A percentile compares a stretch with the other conserved stretches of the same genome.
Evolutionary conservation across 2,888 invertebrate species (phyloP).

Genomic region (Margaritifera margaritifera): DNA sequence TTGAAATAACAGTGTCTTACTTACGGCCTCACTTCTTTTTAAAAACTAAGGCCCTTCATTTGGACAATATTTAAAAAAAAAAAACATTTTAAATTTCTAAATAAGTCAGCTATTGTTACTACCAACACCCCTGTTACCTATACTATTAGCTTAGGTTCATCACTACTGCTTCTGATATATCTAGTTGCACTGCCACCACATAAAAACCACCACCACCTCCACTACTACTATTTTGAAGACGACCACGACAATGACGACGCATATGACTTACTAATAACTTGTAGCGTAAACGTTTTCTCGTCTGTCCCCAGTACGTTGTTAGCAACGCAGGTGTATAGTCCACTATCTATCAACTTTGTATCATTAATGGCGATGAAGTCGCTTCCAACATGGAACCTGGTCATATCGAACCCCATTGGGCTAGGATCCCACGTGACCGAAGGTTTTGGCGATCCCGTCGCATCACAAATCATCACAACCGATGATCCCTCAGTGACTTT

Average conservation of each 20-base stretch:
- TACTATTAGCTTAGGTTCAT: no score
- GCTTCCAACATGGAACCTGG: conserved; percentile 14
- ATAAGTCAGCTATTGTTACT: no score
- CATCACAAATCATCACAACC: conserved; percentile 31
- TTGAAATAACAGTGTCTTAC: background rate
- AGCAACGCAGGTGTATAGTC: conserved; percentile 30
- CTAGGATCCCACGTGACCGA: conserved; percentile 30
- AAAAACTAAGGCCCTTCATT: no score
- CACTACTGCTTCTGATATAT: no score
- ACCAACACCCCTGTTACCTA: no score
- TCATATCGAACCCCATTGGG: conserved; percentile 9
- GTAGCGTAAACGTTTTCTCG: conserved; percentile 30
- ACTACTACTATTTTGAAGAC: no score
- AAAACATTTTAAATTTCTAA: no score
- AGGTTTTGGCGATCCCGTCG: conserved; percentile 35
- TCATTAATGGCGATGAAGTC: conserved; percentile 15
- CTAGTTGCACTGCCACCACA: no score
- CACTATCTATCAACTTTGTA: conserved; percentile 16
- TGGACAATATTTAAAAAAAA: no score
- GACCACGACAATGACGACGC: background rate
- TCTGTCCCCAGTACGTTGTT: conserved; percentile 34
- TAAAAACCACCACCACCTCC: no score
- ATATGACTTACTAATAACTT: conserved; percentile 27
- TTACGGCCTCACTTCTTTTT: conserved; percentile 12
- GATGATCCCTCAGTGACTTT: conserved; percentile 35